Conservation (phyloP, 2,797 vertebrate species). For the Pseudomugil tenellus region DNA sequence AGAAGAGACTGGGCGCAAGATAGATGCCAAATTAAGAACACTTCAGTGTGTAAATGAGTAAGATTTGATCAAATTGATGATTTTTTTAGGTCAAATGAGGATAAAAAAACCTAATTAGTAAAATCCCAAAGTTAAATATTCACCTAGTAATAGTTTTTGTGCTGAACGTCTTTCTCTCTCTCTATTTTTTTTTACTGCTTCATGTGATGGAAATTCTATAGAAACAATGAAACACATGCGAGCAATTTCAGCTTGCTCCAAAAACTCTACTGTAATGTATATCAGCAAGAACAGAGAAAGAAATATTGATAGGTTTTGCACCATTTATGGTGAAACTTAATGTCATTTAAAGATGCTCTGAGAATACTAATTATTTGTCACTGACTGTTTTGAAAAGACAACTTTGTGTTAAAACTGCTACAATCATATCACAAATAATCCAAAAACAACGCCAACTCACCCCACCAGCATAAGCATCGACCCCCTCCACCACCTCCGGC, state of each 20-base stretch:
- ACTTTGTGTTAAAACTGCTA: background rate
- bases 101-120: too few species aligned
- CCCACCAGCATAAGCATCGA: constrained; percentile 25
- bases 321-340: background rate
- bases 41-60: background rate
- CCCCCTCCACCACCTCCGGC: constrained; percentile 50
- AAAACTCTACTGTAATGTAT: too few species aligned
- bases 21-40: too few species aligned
- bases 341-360: background rate
- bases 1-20: too few species aligned
- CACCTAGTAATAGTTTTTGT: too few species aligned
- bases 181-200: too few species aligned
- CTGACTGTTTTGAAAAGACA: background rate
- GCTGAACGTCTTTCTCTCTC: too few species aligned
- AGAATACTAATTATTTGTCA: background rate
- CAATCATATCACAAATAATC: background rate
- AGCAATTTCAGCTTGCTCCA: too few species aligned
- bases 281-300: background rate
- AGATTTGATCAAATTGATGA: background rate
- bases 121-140: too few species aligned
- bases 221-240: too few species aligned
- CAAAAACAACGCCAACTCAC: constrained; percentile 49
- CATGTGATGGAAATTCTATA: too few species aligned
- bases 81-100: background rate
- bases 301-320: background rate